Base-by-base conservation (phyloP, 2,888 invertebrate species). In the Drosophila meridiana region DNA sequence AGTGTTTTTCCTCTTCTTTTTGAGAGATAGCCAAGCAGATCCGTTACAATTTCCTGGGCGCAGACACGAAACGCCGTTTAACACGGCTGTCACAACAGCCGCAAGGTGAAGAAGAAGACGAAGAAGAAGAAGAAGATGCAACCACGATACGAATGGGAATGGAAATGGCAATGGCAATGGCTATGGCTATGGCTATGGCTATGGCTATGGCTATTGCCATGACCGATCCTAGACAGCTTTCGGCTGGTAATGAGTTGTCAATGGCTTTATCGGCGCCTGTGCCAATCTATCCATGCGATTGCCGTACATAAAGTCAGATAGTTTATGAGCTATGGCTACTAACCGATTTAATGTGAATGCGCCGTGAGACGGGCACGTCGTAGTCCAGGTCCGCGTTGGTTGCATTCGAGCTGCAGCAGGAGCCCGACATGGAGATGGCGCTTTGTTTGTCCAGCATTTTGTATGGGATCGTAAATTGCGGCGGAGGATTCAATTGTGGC, bases 281-380 rank as follows among this genome's bases (percentile, higher is more conserved):
- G 66, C 20, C 20, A 20, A 20, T 20, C 20, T 20, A 20, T 20
- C 20, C 20, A 20, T 20, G 20, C 20, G 20, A 45, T 40, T 38
- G 67, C 11, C 59, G 56, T 30, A 36, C 74, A 73, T 82, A 82
- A 77, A 82, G 71, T 72, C 52, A 53, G 61, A 74, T 77, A 53
- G 77, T 74, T 87, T 87, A 84, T 83, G 78, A 68, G 66, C 52
- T 62, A 47, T 65, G 52, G 60, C 63, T 85, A 85, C 85, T 83
- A 80, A 92, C 92, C 92, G 90, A 86, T 70, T 90, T 91, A 66
- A 86, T 91, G 80, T 89, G 90, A 69, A 85, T 89, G 65, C 90
- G 91, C 71, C 92, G 82, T 38, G 92, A 88, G 72, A 91, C 87
- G 48, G 92, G 92, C 55, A 92, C 92, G 77, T 92, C 92, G 66